Base-by-base conservation (phyloP, 2,113 vertebrate genomes). In the Xiphorhynchus elegans region DNA sequence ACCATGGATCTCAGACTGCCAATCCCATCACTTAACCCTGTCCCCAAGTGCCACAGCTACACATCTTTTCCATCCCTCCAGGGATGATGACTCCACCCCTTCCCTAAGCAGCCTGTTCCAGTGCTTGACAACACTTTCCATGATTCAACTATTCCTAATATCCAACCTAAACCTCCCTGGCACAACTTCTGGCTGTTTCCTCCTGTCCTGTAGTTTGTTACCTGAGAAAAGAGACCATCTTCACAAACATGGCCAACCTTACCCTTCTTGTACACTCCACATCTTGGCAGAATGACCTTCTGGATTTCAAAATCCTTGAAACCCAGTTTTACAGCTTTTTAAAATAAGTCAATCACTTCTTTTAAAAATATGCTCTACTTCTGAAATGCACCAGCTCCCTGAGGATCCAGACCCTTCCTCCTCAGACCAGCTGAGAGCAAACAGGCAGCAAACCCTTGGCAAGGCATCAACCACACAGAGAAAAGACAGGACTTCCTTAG, bases 391-490 rank as follows among this genome's bases (percentile, higher is more conserved):
- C 11, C 35, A 40, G 17, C 18, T 85, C 42, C 69, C 60, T 37
- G 44, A 66, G 3, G 60, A 74, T 46, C 33, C 63, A 68, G 44
- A 67, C 16, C 35, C 25, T n/a, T 66, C 50, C 50, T 49, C 14
- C 35, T 58, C 35, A 49, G 63, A 20, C 29, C 64, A n/a, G 13
- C 15, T 25, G 7, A 60, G 31, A 35, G 50, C 35, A 50, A 35
- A 46, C 37, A 58, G 52, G 47, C 63, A 90, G 63, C 58, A 44
- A 44, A 44, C 31, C 33, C 63, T 35, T 4, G 3, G 58, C 47
- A 44, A 17, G 10, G 1, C 6, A 58, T 4, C 0, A 0, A 21
- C 40, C 52, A 12, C 1, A 5, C 4, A 52, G 66, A 50, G 52
- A 20, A 50, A 56, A 31, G 60, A 56, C 18, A 75, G 33, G 91